These are phyloP conservation scores for Rhopalosiphum maidis DNA, from an alignment of 1,140 invertebrate species.

Conservation along the genomic window DNA sequence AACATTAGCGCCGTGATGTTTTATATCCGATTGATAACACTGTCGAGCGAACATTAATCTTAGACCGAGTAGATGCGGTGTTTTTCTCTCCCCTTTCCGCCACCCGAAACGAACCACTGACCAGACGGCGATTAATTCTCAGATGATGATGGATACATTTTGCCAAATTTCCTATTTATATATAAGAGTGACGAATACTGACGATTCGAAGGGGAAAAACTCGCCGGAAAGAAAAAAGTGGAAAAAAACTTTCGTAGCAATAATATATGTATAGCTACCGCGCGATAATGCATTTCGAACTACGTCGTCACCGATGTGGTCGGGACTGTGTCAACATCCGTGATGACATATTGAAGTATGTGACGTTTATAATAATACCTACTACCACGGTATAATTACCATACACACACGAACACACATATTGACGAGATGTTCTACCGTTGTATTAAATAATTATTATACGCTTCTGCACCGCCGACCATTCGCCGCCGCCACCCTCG, in stretches of 20 bases:
- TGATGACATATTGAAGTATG: neutral
- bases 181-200: neutral
- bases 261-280: neutral
- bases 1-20: slow-evolving; percentile 23
- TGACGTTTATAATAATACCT: neutral
- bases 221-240: neutral
- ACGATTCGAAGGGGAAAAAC: neutral
- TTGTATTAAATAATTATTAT: neutral
- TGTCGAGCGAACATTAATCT: slow-evolving; percentile 20
- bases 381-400: neutral
- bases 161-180: neutral
- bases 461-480: neutral
- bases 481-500: neutral
- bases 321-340: neutral
- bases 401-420: too few relatives aligned
- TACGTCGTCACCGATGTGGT: neutral
- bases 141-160: slow-evolving; percentile 43
- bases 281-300: neutral
- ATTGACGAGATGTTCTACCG: neutral
- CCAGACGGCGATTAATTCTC: slow-evolving; percentile 38
- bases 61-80: neutral
- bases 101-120: neutral
- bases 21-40: slow-evolving; percentile 9
- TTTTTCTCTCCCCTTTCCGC: neutral
- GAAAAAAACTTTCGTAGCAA: neutral